phyloP scores from a whole-genome alignment of 64 coral and sea anemone species.

The Actinia equina region DNA sequence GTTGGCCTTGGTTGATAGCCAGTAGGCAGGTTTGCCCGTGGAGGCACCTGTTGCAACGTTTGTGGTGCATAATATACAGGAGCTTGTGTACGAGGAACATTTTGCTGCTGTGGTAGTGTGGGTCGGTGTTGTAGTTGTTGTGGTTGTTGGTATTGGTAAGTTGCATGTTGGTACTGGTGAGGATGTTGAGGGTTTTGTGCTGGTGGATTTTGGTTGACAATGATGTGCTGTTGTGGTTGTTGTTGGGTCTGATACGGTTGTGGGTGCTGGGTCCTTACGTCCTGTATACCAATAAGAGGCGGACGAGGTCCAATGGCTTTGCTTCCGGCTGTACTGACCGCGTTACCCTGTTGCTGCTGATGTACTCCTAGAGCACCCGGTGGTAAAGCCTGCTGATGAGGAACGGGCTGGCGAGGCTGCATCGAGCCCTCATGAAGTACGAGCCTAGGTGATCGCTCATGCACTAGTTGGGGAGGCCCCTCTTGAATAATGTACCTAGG shows the following conservation, averaged over 20 bases:
- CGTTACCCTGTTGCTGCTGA: background rate
- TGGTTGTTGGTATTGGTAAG: background rate
- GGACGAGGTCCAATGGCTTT: background rate
- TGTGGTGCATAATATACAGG: background rate
- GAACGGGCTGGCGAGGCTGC: background rate
- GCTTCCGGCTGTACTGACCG: background rate
- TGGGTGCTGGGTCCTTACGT: background rate
- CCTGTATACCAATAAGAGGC: background rate
- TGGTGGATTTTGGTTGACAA: background rate
- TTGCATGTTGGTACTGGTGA: slow-evolving; percentile 5
- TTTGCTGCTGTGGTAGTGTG: background rate
- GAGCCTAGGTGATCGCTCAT: background rate
- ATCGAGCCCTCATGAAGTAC: background rate
- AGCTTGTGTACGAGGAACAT: background rate
- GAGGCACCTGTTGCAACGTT: background rate
- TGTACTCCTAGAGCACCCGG: background rate
- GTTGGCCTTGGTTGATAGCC: background rate
- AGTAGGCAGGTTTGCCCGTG: background rate
- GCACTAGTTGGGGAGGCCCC: background rate
- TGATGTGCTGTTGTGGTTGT: background rate
- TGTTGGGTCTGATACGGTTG: slow-evolving; percentile 4
- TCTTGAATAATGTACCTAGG: slow-evolving; percentile 1
- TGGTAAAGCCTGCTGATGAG: background rate
- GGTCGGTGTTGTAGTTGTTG: slow-evolving; percentile 22
- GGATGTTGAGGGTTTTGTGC: background rate